phyloP scores from a whole-genome alignment of 2,797 vertebrate species.

The Chloroceryle amazona region DNA sequence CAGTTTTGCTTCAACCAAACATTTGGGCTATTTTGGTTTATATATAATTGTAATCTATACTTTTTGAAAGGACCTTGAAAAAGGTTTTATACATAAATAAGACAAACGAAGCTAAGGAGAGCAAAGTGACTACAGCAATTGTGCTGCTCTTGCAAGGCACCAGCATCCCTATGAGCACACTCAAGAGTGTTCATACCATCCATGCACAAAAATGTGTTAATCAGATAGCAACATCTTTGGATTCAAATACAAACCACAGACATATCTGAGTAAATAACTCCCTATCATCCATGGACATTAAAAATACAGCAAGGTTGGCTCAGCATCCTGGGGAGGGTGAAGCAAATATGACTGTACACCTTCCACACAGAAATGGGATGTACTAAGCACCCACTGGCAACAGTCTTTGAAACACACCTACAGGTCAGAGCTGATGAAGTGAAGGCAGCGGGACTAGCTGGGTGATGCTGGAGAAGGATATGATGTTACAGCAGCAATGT shows the following conservation, averaged over 20 bases:
- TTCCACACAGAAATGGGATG: not conserved
- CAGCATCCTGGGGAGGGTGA: not conserved
- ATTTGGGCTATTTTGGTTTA: not conserved
- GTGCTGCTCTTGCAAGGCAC: not conserved
- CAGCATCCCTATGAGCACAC: not conserved
- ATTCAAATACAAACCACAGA: not conserved
- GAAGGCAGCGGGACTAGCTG: not conserved
- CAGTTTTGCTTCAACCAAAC: not conserved
- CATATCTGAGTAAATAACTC: not conserved
- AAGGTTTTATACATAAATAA: not conserved
- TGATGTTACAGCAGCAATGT: fast-evolving
- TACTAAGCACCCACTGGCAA: not conserved
- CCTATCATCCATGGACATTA: not conserved
- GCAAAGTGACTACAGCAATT: not conserved
- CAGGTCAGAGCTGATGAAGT: not conserved
- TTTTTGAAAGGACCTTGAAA: not conserved
- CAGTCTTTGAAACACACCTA: not conserved
- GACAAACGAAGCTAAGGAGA: not conserved
- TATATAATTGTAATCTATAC: not conserved
- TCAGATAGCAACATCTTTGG: not conserved
- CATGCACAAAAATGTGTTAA: not conserved
- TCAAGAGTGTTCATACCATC: not conserved
- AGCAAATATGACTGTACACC: not conserved
- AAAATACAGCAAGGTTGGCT: not conserved
- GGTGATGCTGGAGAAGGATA: not conserved